Evolutionary conservation across 2,113 vertebrate genomes (phyloP).

Genomic region (Labrus mixtus): DNA sequence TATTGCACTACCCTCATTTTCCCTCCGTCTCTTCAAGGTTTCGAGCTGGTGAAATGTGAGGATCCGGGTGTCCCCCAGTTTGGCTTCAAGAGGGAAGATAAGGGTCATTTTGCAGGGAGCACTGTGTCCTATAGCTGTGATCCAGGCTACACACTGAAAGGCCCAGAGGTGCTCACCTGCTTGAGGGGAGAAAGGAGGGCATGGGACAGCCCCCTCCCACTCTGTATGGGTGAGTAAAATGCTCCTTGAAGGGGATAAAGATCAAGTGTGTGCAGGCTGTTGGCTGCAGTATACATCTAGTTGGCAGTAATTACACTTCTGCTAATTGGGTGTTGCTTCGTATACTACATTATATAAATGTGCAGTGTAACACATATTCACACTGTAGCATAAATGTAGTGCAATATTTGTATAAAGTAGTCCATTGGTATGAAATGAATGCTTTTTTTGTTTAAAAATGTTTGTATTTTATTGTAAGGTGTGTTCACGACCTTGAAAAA

Average conservation of each 20-base stretch:
- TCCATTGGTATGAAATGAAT: too few species aligned
- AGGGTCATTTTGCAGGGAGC: constrained; percentile 97
- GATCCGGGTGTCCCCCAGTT: constrained; percentile 95
- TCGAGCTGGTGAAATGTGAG: constrained; percentile 96
- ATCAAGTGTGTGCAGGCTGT: neutral
- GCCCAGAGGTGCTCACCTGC: constrained; percentile 88
- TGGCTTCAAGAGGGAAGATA: constrained; percentile 94
- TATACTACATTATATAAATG: neutral
- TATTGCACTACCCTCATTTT: neutral
- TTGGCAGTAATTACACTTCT: neutral
- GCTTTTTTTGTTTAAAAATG: too few species aligned
- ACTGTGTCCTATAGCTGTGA: constrained; percentile 93
- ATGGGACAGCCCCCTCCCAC: constrained; percentile 93
- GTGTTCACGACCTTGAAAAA: too few species aligned
- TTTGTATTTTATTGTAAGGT: too few species aligned
- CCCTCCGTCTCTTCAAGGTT: constrained; percentile 81
- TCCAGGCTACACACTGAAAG: constrained; percentile 92
- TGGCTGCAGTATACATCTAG: neutral
- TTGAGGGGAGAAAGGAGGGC: constrained; percentile 93
- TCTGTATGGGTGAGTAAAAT: constrained; percentile 89
- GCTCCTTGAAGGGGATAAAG: neutral
- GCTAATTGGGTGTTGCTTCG: neutral
- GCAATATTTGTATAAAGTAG: too few species aligned
- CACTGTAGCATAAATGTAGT: too few species aligned
- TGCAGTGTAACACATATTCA: neutral